These are phyloP conservation scores for Scopus umbretta DNA, from an alignment of 2,113 vertebrate species.

Conservation along the genomic window DNA sequence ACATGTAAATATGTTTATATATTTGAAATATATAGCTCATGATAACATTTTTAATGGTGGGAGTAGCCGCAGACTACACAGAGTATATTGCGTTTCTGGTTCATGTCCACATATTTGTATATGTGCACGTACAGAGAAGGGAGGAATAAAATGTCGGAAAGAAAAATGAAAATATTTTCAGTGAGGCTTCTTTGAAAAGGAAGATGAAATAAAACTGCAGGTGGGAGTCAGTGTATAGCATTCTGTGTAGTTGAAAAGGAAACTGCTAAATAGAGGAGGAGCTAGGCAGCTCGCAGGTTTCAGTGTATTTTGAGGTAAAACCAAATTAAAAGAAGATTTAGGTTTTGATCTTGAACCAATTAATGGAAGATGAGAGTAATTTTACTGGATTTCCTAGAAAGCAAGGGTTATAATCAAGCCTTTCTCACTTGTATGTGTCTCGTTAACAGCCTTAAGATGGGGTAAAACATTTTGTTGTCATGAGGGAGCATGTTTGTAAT, in stretches of 20 bases:
- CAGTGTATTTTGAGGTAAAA: background rate
- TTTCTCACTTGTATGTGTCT: background rate
- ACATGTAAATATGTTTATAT: background rate
- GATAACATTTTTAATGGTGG: background rate
- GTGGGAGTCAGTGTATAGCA: background rate
- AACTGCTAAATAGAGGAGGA: background rate
- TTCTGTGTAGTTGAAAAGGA: background rate
- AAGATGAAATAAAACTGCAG: background rate
- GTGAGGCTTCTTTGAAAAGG: background rate
- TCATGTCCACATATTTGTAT: background rate
- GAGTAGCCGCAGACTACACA: background rate
- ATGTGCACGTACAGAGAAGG: background rate
- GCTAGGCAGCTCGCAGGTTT: background rate
- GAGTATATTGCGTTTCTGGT: background rate
- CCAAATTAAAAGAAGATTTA: background rate
- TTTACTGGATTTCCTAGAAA: background rate
- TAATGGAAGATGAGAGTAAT: background rate
- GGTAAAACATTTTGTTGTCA: background rate
- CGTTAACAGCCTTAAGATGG: background rate
- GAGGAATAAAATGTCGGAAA: background rate
- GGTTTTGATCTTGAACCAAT: background rate
- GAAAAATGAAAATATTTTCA: background rate
- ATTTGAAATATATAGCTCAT: background rate
- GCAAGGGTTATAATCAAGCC: background rate
- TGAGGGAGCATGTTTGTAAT: background rate